Conservation (phyloP, 2,797 vertebrate species). For the Pseudopleuronectes americanus region DNA sequence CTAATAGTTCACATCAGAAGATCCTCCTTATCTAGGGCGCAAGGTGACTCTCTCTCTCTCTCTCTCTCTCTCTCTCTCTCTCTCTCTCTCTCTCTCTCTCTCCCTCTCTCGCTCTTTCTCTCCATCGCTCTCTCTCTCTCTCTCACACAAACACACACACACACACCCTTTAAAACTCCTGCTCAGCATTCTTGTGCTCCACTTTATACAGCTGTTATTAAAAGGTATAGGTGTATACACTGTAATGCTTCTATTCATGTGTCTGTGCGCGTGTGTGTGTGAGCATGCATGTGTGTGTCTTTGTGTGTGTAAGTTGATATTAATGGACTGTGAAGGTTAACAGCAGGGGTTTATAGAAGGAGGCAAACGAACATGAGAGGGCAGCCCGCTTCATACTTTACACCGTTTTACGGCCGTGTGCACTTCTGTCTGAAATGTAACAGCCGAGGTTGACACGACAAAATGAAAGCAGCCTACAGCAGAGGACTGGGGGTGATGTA, state of each 20-base stretch:
- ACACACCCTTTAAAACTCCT: constrained; percentile 39
- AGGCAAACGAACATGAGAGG: constrained; percentile 49
- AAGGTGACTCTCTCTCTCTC: constrained; percentile 57
- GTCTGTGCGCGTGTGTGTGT: constrained; percentile 11
- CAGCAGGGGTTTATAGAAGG: constrained; percentile 49
- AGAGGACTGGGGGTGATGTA: constrained; percentile 29
- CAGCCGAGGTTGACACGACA: constrained; percentile 27
- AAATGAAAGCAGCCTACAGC: constrained; percentile 42
- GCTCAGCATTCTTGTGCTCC: constrained; percentile 63
- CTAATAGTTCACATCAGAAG: constrained; percentile 60
- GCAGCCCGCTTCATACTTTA: constrained; percentile 32
- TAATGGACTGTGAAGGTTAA: constrained; percentile 64
- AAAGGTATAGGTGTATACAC: constrained; percentile 23
- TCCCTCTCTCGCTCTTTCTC: no score
- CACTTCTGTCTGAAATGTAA: constrained; percentile 32
- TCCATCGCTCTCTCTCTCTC: no score
- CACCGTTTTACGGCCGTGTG: constrained; percentile 1
- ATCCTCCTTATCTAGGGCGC: constrained; percentile 65
- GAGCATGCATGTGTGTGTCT: neutral
- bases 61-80: neutral
- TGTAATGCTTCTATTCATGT: constrained; percentile 7
- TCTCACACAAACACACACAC: neutral
- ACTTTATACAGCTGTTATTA: constrained; percentile 51
- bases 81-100: no score
- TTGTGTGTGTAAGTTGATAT: constrained; percentile 38